phyloP scores from a whole-genome alignment of 2,797 vertebrate genomes.

The Halcyon smyrnensis region DNA sequence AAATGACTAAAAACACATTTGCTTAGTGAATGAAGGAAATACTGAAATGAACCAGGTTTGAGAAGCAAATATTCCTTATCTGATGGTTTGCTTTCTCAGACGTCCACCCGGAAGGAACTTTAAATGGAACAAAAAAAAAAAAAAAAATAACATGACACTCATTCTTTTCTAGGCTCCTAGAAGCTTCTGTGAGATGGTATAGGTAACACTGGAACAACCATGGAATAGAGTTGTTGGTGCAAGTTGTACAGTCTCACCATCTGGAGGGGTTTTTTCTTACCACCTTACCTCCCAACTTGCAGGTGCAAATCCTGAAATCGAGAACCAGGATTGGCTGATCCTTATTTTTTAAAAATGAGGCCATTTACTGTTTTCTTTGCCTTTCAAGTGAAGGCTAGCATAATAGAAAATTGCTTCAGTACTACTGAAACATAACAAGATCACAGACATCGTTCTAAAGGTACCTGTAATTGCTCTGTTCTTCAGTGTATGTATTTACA shows the following conservation, averaged over 20 bases:
- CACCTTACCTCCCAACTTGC: neutral
- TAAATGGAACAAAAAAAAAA: neutral
- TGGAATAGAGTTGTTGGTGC: neutral
- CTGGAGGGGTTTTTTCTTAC: neutral
- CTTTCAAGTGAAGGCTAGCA: neutral
- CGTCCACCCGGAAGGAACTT: conserved; percentile 21
- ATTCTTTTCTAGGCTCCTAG: neutral
- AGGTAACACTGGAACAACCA: neutral
- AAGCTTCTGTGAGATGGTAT: neutral
- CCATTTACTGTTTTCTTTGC: neutral
- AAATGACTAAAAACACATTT: conserved; percentile 22
- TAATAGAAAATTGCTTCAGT: neutral
- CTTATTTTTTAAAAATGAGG: neutral
- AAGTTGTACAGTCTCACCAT: neutral
- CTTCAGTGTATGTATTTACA: neutral
- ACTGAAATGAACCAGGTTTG: conserved; percentile 24
- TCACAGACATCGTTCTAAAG: neutral
- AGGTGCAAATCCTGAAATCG: neutral
- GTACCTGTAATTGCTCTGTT: conserved; percentile 25
- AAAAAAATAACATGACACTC: neutral
- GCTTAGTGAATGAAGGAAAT: neutral
- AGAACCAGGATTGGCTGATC: neutral
- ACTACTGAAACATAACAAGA: neutral
- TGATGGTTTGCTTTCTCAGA: conserved; percentile 49
- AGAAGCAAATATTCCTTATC: conserved; percentile 41